Conservation (phyloP, 92 coral and sea anemone species). For the Palythoa grandis region DNA sequence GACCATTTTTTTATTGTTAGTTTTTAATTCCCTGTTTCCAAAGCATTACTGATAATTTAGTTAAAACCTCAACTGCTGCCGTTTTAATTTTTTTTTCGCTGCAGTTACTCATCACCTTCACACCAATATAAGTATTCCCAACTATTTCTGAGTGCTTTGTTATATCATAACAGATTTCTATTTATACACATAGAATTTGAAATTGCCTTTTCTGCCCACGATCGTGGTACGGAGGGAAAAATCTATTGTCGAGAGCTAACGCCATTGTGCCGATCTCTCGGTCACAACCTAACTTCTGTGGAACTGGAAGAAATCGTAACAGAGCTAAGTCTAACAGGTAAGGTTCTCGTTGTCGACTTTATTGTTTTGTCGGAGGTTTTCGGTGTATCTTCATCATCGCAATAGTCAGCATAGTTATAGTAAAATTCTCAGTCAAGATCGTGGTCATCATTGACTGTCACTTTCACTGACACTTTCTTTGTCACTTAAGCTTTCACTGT, state of each 20-base stretch:
- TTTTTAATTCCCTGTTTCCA: too few relatives aligned
- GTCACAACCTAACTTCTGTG: constrained; percentile 64
- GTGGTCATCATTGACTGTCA: neutral
- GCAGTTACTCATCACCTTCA: too few relatives aligned
- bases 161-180: neutral
- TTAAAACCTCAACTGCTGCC: too few relatives aligned
- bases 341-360: neutral
- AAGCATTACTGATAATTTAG: too few relatives aligned
- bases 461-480: neutral
- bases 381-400: neutral
- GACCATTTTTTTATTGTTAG: too few relatives aligned
- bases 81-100: too few relatives aligned
- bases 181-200: constrained; percentile 50
- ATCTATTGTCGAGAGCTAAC: constrained; percentile 48
- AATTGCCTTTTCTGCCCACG: constrained; percentile 65
- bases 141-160: neutral
- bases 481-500: too few relatives aligned
- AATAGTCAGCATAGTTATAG: too few relatives aligned
- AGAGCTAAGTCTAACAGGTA: constrained; percentile 64
- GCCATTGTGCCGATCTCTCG: constrained; percentile 71
- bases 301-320: constrained; percentile 71
- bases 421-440: neutral
- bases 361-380: neutral
- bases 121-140: too few relatives aligned
- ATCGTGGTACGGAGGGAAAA: constrained; percentile 48